Percentiles rank a stretch among this genome's conserved stretches.
These are phyloP conservation scores for Chaetura pelagica DNA, from an alignment of 2,113 vertebrate species.

Conservation along the genomic window DNA sequence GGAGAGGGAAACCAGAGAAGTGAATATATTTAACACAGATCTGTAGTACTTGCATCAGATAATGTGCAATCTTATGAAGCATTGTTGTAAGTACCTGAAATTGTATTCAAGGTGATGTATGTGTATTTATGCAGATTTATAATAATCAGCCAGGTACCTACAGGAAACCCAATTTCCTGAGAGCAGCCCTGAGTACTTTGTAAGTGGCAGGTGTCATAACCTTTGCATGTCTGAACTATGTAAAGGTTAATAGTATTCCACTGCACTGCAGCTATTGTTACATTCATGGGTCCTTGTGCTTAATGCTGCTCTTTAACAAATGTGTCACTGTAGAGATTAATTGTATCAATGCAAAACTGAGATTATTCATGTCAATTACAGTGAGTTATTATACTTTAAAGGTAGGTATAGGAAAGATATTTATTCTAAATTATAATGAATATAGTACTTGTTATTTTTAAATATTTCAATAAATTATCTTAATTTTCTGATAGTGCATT, in stretches of 20 bases:
- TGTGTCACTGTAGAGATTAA: not conserved
- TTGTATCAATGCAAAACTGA: not conserved
- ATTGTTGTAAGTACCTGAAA: not conserved
- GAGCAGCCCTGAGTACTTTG: not conserved
- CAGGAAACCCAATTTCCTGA: not conserved
- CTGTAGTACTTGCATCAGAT: not conserved
- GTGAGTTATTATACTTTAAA: not conserved
- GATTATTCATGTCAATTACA: not conserved
- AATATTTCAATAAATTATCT: not conserved
- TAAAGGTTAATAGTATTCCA: conserved; percentile 29
- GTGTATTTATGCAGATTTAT: not conserved
- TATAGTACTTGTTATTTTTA: not conserved
- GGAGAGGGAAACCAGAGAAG: not conserved
- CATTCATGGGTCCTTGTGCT: not conserved
- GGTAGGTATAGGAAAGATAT: not conserved
- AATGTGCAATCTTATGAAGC: not conserved
- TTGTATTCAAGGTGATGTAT: not conserved
- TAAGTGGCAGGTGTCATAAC: not conserved
- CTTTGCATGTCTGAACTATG: not conserved
- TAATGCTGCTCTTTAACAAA: not conserved
- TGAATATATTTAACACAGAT: not conserved
- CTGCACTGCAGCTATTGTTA: not conserved
- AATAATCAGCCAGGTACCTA: not conserved
- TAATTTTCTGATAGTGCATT: not conserved
- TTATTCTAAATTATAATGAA: not conserved